phyloP scores from a whole-genome alignment of 2,797 vertebrate genomes.

The Otolemur crassicaudatus region DNA sequence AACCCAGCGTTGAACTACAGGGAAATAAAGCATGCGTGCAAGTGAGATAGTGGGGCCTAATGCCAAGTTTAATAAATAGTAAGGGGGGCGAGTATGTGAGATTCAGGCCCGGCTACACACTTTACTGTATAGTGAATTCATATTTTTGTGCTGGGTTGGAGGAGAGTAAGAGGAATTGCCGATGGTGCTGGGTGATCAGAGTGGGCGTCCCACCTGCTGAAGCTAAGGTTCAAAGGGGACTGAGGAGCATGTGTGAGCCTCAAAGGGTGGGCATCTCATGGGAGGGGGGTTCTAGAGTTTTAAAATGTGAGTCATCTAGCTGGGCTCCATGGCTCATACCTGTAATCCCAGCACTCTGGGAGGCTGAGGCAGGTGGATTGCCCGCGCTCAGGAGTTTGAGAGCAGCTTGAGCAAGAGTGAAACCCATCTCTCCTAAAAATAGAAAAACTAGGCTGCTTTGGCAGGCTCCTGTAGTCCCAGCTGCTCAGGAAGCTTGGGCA shows the following conservation, averaged over 20 bases:
- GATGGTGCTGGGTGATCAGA: neutral
- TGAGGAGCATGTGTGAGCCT: accelerated
- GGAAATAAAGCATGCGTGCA: neutral
- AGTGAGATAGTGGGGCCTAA: neutral
- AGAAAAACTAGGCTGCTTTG: too few relatives aligned
- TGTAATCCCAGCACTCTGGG: too few relatives aligned
- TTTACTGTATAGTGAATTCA: neutral
- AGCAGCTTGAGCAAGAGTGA: too few relatives aligned
- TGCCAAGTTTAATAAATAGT: neutral
- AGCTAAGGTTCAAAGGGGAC: too few relatives aligned
- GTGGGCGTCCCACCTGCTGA: accelerated
- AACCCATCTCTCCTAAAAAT: too few relatives aligned
- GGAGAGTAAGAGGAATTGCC: neutral
- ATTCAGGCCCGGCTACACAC: neutral
- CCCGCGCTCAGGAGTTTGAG: too few relatives aligned
- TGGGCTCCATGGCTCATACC: too few relatives aligned
- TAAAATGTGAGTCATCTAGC: neutral
- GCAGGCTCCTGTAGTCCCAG: too few relatives aligned
- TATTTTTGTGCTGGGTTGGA: neutral
- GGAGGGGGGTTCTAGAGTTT: neutral
- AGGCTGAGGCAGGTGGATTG: too few relatives aligned
- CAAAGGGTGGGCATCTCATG: neutral
- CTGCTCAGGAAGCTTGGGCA: too few relatives aligned
- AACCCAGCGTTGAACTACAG: neutral
- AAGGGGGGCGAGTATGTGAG: neutral